Evolutionary conservation across 2,113 vertebrate species (phyloP).

Genomic region (Eretmochelys imbricata): DNA sequence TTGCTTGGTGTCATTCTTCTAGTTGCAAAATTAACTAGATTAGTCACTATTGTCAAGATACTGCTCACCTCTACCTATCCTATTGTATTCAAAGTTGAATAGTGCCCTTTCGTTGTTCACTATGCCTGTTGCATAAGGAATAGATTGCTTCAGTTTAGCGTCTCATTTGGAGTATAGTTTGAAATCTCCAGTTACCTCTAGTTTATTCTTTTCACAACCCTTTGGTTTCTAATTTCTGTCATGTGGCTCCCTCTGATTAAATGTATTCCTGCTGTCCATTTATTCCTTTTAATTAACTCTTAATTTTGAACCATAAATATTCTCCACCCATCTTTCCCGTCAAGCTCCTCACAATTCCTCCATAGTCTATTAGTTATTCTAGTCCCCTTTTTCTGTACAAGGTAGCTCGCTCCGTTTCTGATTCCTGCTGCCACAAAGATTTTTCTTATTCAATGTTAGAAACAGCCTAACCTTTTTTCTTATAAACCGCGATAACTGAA

Average conservation of each 20-base stretch:
- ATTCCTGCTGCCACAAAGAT: neutral
- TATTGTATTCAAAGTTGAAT: constrained; percentile 4
- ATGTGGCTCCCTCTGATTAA: constrained; percentile 1
- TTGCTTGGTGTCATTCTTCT: neutral
- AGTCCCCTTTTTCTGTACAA: constrained; percentile 46
- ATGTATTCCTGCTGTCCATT: constrained; percentile 3
- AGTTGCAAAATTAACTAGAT: neutral
- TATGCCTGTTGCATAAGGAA: neutral
- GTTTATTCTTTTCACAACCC: constrained; percentile 26
- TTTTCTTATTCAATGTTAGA: constrained; percentile 27
- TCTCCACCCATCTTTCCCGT: constrained; percentile 16
- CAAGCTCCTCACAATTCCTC: constrained; percentile 42
- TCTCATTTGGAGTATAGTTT: neutral
- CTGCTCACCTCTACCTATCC: neutral
- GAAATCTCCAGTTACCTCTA: neutral
- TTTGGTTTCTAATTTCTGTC: constrained; percentile 50
- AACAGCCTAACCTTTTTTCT: neutral
- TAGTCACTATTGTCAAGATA: neutral
- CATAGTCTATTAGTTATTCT: constrained; percentile 14
- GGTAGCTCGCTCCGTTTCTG: constrained; percentile 38
- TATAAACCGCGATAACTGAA: constrained; percentile 12
- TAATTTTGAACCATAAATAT: constrained; percentile 33
- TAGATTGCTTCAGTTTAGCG: neutral
- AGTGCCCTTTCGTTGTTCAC: constrained; percentile 9
- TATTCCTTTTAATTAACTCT: neutral